A percentile compares a stretch with the other conserved stretches of the same genome.
These are phyloP conservation scores for Amblyraja radiata DNA, from an alignment of 2,797 vertebrate species.

Conservation along the genomic window DNA sequence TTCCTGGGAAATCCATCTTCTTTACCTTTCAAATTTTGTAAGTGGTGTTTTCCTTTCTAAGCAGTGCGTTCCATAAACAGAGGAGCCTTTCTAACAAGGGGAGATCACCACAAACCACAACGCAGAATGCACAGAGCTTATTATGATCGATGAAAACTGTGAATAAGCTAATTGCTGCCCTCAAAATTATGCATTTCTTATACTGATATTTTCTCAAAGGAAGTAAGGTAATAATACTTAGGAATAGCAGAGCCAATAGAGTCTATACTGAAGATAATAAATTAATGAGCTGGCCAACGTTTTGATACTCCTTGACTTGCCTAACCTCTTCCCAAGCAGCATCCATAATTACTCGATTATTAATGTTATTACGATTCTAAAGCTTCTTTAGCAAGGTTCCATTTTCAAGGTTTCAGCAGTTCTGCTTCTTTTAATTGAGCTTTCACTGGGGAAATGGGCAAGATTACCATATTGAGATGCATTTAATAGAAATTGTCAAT, in stretches of 20 bases:
- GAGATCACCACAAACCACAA: not conserved
- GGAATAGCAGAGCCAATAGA: not conserved
- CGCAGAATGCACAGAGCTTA: not conserved
- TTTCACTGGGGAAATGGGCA: constrained; percentile 2
- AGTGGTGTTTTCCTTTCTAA: not conserved
- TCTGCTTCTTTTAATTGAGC: constrained; percentile 5
- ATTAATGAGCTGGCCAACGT: not conserved
- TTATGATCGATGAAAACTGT: not conserved
- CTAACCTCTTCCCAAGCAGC: not conserved
- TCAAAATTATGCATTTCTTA: not conserved
- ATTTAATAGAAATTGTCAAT: not conserved
- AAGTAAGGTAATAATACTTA: not conserved
- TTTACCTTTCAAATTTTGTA: not conserved
- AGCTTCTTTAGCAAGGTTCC: not conserved
- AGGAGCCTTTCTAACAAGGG: not conserved
- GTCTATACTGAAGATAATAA: not conserved
- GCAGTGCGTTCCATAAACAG: not conserved
- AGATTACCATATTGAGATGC: not conserved
- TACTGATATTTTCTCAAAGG: not conserved
- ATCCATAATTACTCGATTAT: not conserved
- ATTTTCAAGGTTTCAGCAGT: not conserved
- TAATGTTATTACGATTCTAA: not conserved
- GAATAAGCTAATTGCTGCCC: not conserved
- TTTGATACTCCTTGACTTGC: not conserved
- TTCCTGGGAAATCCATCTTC: not conserved